phyloP scores from a whole-genome alignment of 2,888 invertebrate species.

The Malthinus seriepunctatus region DNA sequence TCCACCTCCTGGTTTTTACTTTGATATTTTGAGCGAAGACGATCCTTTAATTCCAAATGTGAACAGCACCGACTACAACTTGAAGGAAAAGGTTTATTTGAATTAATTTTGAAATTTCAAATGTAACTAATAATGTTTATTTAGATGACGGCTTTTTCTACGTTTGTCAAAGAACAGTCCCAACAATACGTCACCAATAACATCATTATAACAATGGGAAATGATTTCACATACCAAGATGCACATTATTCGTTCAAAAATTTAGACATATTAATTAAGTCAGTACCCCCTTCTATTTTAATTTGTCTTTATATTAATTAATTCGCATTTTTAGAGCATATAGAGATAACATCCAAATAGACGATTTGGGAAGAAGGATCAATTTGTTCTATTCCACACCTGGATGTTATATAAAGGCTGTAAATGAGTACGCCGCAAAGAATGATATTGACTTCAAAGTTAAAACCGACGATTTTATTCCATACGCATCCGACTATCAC shows the following conservation, averaged over 20 bases:
- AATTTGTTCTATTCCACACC: conserved; percentile 84
- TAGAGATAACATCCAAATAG: conserved; percentile 2
- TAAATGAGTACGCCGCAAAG: conserved; percentile 55
- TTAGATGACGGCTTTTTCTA: conserved; percentile 57
- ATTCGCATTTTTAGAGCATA: conserved; percentile 48
- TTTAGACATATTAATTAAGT: conserved; percentile 88
- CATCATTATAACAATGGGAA: conserved; percentile 87
- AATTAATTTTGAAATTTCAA: neutral
- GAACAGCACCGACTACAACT: conserved; percentile 60
- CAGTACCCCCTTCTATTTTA: conserved; percentile 50
- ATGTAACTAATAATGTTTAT: neutral
- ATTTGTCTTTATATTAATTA: conserved; percentile 65
- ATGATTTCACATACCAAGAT: conserved; percentile 86
- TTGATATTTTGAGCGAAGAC: conserved; percentile 61
- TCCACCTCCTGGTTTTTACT: conserved; percentile 65
- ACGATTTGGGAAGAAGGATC: conserved; percentile 51
- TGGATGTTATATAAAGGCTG: conserved; percentile 75
- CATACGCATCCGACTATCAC: conserved; percentile 66
- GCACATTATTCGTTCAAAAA: conserved; percentile 81
- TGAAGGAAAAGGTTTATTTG: conserved; percentile 43
- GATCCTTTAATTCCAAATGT: conserved; percentile 61
- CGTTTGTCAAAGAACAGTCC: conserved; percentile 62
- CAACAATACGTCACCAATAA: conserved; percentile 68
- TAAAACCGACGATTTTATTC: conserved; percentile 67
- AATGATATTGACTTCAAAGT: conserved; percentile 44